Evolutionary conservation across 2,113 vertebrate genomes (phyloP).

Genomic region (Elanoides forficatus): DNA sequence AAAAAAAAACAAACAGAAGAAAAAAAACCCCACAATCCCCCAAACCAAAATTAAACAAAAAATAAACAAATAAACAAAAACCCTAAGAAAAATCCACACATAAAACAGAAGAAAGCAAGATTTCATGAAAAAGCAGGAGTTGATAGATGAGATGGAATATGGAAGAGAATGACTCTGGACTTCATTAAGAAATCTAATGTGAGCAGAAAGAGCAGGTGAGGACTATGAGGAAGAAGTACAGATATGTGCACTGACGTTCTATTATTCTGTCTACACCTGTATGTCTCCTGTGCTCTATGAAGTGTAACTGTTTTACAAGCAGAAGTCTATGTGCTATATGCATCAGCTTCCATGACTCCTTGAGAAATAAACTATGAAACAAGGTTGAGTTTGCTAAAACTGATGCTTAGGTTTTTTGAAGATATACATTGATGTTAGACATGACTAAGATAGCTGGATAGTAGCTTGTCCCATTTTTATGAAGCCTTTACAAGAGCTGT

Average conservation of each 20-base stretch:
- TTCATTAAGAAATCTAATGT: neutral
- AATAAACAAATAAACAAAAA: neutral
- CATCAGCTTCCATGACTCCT: neutral
- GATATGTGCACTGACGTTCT: neutral
- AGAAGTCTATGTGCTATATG: neutral
- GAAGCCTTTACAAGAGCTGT: neutral
- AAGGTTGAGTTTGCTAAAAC: neutral
- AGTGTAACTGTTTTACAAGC: neutral
- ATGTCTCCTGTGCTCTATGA: neutral
- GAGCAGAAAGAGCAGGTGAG: neutral
- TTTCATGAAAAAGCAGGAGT: neutral
- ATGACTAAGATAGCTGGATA: neutral
- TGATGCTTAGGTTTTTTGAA: neutral
- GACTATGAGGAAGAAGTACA: neutral
- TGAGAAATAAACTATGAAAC: neutral
- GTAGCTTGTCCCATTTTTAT: neutral
- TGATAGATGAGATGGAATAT: neutral
- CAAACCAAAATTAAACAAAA: neutral
- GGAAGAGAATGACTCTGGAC: neutral
- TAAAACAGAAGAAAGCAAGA: neutral
- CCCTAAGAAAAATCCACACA: neutral
- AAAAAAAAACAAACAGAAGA: neutral
- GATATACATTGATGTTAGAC: neutral
- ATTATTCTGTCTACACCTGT: neutral
- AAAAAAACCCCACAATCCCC: fast-evolving